Percentiles rank a stretch among this genome's conserved stretches.
Evolutionary conservation across 2,888 invertebrate species (phyloP).

Genomic region (Heteromurus nitidus): DNA sequence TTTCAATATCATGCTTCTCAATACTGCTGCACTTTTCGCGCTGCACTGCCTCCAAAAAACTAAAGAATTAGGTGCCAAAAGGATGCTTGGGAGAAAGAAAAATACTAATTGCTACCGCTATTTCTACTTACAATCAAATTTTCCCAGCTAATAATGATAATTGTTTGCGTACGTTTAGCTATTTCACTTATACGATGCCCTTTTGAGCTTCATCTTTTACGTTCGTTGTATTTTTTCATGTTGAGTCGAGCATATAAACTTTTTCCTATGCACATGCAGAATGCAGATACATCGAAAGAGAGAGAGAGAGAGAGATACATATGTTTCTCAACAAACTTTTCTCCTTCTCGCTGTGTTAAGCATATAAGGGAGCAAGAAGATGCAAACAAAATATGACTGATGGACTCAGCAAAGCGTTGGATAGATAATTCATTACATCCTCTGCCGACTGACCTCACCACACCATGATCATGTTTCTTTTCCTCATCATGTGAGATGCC

Average conservation of each 20-base stretch:
- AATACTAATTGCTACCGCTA: conserved; percentile 51
- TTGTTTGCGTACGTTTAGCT: conserved; percentile 32
- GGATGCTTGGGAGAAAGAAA: too few species aligned
- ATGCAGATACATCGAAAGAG: too few species aligned
- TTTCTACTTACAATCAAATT: not conserved
- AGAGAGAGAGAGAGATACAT: too few species aligned
- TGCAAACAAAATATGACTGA: conserved; percentile 45
- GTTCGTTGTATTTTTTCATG: not conserved
- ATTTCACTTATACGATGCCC: too few species aligned
- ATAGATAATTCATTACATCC: conserved; percentile 37
- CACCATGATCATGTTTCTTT: too few species aligned
- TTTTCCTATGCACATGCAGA: not conserved
- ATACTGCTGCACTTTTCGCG: conserved; percentile 30
- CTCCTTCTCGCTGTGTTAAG: not conserved
- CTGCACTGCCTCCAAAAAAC: conserved; percentile 38
- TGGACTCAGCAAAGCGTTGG: conserved; percentile 58
- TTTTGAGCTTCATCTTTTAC: too few species aligned
- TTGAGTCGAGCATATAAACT: not conserved
- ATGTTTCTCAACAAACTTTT: not conserved
- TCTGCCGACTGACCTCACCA: not conserved
- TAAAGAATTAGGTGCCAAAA: not conserved
- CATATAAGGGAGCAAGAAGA: not conserved
- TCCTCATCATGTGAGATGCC: too few species aligned
- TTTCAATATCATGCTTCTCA: not conserved
- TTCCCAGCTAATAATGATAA: conserved; percentile 24